Evolutionary conservation across 1,140 invertebrate species (phyloP), one percentile per base, ranked within the genome.

Genomic region (Cotesia vestalis): DNA sequence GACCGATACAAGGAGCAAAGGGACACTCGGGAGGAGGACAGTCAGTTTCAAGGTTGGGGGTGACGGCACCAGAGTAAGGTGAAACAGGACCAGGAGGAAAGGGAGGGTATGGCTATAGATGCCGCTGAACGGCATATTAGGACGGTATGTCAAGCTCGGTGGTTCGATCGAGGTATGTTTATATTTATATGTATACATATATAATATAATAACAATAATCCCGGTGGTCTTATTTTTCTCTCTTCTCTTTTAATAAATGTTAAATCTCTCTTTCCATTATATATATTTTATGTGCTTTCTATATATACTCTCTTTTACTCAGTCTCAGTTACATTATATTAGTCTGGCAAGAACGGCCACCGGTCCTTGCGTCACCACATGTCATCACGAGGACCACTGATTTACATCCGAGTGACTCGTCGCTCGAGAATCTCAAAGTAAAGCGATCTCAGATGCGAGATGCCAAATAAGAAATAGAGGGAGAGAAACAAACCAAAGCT

Each of bases 121-220:
- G 69, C 61, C 61, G 69, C 51, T 61, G 27, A 27, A 27, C 71
- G 55, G 77, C 80, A 83, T 84, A 84, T 84, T 84, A 84, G 79
- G 77, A 79, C 74, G 82, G 81, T 80, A 83, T 82, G 80, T 76
- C 73, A 73, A 69, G 70, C 46, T 73, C 62, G 66, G 46, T 71
- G 73, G 36, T 59, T 70, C 53, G 72, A 75, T 75, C 64, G 63
- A 11, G 63, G 71, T 68, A 11, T 61, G 40, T 69, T 46, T 46
- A 46, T 46, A 46, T 46, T 9, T 46, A 46, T 46, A 46, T 46
- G 40, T 46, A 11, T 46, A 46, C 27, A 27, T 27, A 27, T 27
- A 27, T 27, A 27, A 27, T 27, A 66, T 70, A 66, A 64, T 70
- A 66, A 46, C 40, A 62, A 63, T 69, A 71, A 71, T 66, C 52